Conservation (phyloP, 2,113 vertebrate species). For the Coreoperca whiteheadi region DNA sequence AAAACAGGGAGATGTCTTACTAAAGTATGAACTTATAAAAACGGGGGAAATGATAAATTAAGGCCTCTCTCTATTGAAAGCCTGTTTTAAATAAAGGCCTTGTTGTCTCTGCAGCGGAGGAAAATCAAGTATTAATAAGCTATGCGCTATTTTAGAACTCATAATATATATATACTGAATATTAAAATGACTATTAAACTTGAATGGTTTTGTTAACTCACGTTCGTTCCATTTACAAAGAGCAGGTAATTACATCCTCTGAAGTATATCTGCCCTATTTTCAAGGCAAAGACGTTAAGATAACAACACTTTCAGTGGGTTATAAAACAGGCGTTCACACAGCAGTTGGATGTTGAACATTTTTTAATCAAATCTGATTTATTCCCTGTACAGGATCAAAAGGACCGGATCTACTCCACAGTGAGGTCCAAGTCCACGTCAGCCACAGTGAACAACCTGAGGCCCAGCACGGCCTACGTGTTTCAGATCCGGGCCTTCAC, state of each 20-base stretch:
- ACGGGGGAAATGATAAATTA: neutral
- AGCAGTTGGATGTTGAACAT: neutral
- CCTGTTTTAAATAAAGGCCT: neutral
- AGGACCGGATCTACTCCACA: slow-evolving; percentile 96
- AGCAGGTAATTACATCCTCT: slow-evolving; percentile 53
- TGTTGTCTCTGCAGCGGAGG: neutral
- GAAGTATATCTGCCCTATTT: slow-evolving; percentile 33
- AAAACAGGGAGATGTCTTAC: neutral
- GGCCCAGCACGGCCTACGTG: slow-evolving; percentile 96
- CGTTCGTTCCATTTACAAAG: slow-evolving; percentile 28
- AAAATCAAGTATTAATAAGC: slow-evolving; percentile 1
- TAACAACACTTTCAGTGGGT: slow-evolving; percentile 36
- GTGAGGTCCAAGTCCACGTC: slow-evolving; percentile 95
- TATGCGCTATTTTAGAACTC: neutral
- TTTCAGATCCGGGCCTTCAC: slow-evolving; percentile 99
- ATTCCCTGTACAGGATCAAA: slow-evolving; percentile 90
- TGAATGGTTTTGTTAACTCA: slow-evolving; percentile 5
- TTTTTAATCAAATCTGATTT: neutral
- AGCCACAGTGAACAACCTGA: slow-evolving; percentile 95
- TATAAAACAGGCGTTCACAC: slow-evolving; percentile 7
- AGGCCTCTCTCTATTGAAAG: neutral
- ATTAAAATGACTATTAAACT: neutral
- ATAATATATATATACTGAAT: neutral
- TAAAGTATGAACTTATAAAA: neutral
- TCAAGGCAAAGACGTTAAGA: slow-evolving; percentile 3